These are phyloP conservation scores for Byasa hedistus DNA, from an alignment of 2,888 invertebrate species.

Conservation along the genomic window DNA sequence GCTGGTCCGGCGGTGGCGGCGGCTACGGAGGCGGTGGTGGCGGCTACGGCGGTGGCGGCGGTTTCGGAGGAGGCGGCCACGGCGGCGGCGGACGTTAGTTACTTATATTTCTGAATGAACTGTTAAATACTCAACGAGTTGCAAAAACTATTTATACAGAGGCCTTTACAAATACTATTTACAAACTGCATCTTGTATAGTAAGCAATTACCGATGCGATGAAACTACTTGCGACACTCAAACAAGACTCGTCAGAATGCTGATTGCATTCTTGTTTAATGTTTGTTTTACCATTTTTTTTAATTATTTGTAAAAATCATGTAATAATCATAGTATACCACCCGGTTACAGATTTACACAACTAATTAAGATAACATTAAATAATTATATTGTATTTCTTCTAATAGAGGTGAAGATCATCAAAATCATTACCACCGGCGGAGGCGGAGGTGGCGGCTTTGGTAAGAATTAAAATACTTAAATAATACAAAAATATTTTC, in stretches of 20 bases:
- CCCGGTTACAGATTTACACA: too few relatives aligned
- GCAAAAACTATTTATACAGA: background rate
- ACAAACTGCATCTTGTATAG: background rate
- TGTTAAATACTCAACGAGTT: background rate
- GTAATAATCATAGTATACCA: too few relatives aligned
- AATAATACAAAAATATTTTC: too few relatives aligned
- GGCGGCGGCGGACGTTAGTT: conserved; percentile 42
- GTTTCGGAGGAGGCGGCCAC: conserved; percentile 43
- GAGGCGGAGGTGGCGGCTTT: conserved; percentile 46
- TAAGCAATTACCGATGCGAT: too few relatives aligned
- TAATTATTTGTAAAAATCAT: background rate
- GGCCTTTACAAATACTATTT: background rate
- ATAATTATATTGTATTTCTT: conserved; percentile 11
- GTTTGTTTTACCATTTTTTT: too few relatives aligned
- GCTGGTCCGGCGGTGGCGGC: conserved; percentile 43
- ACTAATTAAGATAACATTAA: too few relatives aligned
- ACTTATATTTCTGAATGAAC: background rate
- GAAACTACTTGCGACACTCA: too few relatives aligned
- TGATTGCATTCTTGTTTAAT: too few relatives aligned
- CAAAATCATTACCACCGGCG: conserved; percentile 59
- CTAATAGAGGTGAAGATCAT: conserved; percentile 62
- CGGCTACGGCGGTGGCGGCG: conserved; percentile 38
- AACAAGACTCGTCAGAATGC: too few relatives aligned
- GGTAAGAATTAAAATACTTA: conserved; percentile 39
- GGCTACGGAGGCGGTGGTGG: conserved; percentile 39